These are phyloP conservation scores for Euzophera pinguis DNA, from an alignment of 2,888 invertebrate genomes.

Conservation along the genomic window DNA sequence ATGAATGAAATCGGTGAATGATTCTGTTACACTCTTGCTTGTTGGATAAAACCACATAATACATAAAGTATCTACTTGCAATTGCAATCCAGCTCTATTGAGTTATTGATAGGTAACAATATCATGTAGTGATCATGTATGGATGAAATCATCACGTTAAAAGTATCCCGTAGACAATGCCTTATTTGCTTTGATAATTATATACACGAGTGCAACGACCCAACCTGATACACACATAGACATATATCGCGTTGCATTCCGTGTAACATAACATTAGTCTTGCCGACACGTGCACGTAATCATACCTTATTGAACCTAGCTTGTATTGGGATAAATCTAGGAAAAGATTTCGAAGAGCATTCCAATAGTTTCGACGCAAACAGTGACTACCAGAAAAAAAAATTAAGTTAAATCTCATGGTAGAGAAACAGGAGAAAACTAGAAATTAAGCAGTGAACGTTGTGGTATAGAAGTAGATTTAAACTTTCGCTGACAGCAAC, in stretches of 20 bases:
- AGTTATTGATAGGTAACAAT: too few species aligned
- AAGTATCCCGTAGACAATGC: conserved; percentile 1
- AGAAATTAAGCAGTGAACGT: too few species aligned
- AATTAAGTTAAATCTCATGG: too few species aligned
- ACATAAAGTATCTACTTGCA: too few species aligned
- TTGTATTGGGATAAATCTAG: background rate
- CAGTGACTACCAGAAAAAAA: too few species aligned
- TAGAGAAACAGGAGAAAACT: too few species aligned
- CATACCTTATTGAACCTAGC: background rate
- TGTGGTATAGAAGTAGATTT: too few species aligned
- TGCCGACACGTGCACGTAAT: background rate
- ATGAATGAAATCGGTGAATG: too few species aligned
- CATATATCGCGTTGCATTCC: background rate
- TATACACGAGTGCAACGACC: background rate
- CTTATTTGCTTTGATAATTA: background rate
- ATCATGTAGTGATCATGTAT: background rate
- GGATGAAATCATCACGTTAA: background rate
- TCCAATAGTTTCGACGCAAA: background rate
- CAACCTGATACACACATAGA: background rate
- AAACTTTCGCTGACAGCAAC: too few species aligned
- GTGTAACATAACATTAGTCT: conserved; percentile 5
- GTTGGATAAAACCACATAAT: too few species aligned
- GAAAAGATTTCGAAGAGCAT: background rate
- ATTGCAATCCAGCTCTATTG: too few species aligned
- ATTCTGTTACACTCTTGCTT: too few species aligned